Conservation (phyloP, 2,888 invertebrate species). For the Drosophila cognata region DNA sequence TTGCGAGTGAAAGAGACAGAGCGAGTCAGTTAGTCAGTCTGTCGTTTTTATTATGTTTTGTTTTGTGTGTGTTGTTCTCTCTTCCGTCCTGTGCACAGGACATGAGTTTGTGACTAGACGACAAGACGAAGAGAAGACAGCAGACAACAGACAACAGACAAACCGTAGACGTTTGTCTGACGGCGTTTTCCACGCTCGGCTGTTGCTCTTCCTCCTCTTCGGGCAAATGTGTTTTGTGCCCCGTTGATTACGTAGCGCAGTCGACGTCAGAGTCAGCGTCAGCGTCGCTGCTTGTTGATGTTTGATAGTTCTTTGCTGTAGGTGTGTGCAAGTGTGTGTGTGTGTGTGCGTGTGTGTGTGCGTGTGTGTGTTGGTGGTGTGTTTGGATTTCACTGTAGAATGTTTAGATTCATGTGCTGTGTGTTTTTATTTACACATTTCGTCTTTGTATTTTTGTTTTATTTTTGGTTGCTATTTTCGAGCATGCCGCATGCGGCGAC, state of each 20-base stretch:
- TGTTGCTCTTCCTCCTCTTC: constrained; percentile 41
- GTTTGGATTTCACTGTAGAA: constrained; percentile 55
- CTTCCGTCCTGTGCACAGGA: constrained; percentile 27
- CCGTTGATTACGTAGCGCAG: constrained; percentile 59
- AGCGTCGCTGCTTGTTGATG: constrained; percentile 48
- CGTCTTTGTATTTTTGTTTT: constrained; percentile 20
- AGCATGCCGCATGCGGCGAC: constrained; percentile 25
- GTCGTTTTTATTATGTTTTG: constrained; percentile 10
- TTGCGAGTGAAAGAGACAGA: constrained; percentile 1
- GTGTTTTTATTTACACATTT: constrained; percentile 65
- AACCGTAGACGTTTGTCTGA: constrained; percentile 52
- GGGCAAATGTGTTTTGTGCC: constrained; percentile 18
- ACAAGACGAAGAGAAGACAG: constrained; percentile 4
- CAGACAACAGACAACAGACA: constrained; percentile 45
- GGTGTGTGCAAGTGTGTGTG: constrained; percentile 15
- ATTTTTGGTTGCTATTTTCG: constrained; percentile 49
- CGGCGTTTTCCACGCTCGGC: constrained; percentile 33
- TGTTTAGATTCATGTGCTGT: constrained; percentile 63
- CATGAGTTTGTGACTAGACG: constrained; percentile 18
- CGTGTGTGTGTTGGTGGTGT: constrained; percentile 44
- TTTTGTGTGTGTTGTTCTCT: not conserved
- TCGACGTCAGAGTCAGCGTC: constrained; percentile 34
- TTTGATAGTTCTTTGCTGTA: constrained; percentile 54
- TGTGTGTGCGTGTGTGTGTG: constrained; percentile 21
- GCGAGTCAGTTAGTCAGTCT: constrained; percentile 29